phyloP scores from a whole-genome alignment of 2,888 invertebrate species.

The Drosophila mercatorum region DNA sequence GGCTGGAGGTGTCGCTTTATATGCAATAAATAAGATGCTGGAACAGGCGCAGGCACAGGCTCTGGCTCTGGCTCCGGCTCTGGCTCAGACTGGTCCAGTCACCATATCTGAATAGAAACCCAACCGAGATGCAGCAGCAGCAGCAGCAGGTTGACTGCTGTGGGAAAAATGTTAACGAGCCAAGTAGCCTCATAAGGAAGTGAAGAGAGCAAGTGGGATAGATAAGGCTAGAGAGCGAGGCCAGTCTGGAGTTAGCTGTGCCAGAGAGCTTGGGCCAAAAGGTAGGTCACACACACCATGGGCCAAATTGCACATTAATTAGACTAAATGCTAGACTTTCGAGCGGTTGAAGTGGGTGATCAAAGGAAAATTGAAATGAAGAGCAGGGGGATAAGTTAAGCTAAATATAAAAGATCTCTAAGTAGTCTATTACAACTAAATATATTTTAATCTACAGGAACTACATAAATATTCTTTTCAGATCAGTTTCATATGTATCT shows the following conservation, averaged over 20 bases:
- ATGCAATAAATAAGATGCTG: conserved; percentile 74
- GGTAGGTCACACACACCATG: conserved; percentile 28
- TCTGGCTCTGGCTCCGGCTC: not conserved
- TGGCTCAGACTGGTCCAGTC: conserved; percentile 14
- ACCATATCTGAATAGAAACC: conserved; percentile 11
- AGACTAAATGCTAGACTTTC: not conserved
- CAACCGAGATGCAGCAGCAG: conserved; percentile 12
- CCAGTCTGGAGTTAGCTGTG: not conserved
- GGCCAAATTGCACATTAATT: conserved; percentile 18
- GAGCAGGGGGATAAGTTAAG: too few species aligned
- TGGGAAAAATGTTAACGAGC: conserved; percentile 76
- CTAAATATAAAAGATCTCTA: not conserved
- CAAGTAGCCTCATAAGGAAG: conserved; percentile 48
- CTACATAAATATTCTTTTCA: too few species aligned
- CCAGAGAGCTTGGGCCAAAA: not conserved
- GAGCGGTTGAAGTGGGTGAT: not conserved
- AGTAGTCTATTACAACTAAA: too few species aligned
- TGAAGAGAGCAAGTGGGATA: conserved; percentile 4
- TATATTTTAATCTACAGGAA: too few species aligned
- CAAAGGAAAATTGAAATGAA: not conserved
- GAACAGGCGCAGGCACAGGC: conserved; percentile 6
- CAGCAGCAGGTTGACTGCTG: conserved; percentile 26
- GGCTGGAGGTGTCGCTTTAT: conserved; percentile 71
- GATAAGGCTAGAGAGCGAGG: not conserved
- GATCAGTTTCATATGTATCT: too few species aligned